Evolutionary conservation across 2,797 vertebrate genomes (phyloP).

Genomic region (Tarsius wallacei): DNA sequence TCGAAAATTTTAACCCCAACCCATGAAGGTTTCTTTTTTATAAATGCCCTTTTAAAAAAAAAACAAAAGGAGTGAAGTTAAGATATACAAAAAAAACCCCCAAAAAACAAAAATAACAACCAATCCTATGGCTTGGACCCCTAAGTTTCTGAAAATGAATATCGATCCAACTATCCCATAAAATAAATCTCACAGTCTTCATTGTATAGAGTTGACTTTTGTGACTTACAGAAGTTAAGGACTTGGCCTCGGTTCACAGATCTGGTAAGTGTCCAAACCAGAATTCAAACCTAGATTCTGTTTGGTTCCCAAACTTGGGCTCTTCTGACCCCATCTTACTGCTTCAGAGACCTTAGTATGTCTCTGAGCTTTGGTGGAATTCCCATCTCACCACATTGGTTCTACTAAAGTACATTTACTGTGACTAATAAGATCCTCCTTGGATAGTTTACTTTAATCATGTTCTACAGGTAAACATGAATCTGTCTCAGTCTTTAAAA

Average conservation of each 20-base stretch:
- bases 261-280: background rate
- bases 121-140: background rate
- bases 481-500: constrained; percentile 8
- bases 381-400: background rate
- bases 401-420: background rate
- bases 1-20: background rate
- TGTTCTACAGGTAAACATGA: background rate
- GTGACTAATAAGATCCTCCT: background rate
- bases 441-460: background rate
- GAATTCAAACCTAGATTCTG: background rate
- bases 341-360: background rate
- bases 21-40: constrained; percentile 23
- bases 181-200: background rate
- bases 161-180: background rate
- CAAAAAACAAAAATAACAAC: background rate
- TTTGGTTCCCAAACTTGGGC: background rate
- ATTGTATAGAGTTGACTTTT: background rate
- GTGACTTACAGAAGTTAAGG: background rate
- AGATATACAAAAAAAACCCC: background rate
- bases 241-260: background rate
- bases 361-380: background rate
- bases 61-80: background rate
- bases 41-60: background rate
- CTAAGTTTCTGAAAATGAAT: constrained; percentile 2
- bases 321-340: background rate